phyloP scores from a whole-genome alignment of 1,140 invertebrate genomes.

The Drosophila kohkoa region DNA sequence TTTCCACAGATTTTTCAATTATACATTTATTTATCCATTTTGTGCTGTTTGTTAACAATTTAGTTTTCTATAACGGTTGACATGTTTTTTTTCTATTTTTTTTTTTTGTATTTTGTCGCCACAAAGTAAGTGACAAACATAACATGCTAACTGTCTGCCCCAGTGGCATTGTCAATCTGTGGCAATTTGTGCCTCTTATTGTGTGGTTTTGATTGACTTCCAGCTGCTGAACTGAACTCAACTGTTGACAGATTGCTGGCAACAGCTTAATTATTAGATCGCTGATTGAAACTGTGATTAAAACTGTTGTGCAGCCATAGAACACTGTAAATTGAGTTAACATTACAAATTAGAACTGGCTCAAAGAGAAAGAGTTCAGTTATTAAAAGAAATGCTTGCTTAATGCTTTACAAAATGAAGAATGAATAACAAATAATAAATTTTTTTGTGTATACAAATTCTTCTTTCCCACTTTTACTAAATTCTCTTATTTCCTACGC shows the following conservation, averaged over 20 bases:
- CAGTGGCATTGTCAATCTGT: slow-evolving; percentile 38
- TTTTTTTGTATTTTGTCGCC: slow-evolving; percentile 39
- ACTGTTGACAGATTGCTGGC: slow-evolving; percentile 51
- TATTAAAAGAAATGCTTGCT: background rate
- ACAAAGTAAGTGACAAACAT: slow-evolving; percentile 33
- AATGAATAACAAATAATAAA: too few species aligned
- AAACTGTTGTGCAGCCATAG: slow-evolving; percentile 27
- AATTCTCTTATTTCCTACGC: too few species aligned
- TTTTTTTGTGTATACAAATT: too few species aligned
- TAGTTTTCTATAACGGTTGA: slow-evolving; percentile 65
- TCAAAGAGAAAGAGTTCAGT: background rate
- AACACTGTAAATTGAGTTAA: slow-evolving; percentile 13
- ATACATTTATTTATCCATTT: slow-evolving; percentile 50
- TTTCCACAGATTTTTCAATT: slow-evolving; percentile 71
- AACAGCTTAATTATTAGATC: slow-evolving; percentile 29
- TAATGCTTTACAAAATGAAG: too few species aligned
- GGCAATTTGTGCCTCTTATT: slow-evolving; percentile 73
- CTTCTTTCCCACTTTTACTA: too few species aligned
- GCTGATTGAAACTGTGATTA: slow-evolving; percentile 48
- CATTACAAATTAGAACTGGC: slow-evolving; percentile 13
- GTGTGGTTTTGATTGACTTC: slow-evolving; percentile 73
- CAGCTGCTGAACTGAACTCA: slow-evolving; percentile 38
- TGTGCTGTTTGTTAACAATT: slow-evolving; percentile 49
- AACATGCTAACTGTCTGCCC: slow-evolving; percentile 48
- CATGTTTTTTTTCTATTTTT: slow-evolving; percentile 15